These are phyloP conservation scores for Dipodomys spectabilis DNA, from an alignment of 2,113 vertebrate species.

Conservation along the genomic window DNA sequence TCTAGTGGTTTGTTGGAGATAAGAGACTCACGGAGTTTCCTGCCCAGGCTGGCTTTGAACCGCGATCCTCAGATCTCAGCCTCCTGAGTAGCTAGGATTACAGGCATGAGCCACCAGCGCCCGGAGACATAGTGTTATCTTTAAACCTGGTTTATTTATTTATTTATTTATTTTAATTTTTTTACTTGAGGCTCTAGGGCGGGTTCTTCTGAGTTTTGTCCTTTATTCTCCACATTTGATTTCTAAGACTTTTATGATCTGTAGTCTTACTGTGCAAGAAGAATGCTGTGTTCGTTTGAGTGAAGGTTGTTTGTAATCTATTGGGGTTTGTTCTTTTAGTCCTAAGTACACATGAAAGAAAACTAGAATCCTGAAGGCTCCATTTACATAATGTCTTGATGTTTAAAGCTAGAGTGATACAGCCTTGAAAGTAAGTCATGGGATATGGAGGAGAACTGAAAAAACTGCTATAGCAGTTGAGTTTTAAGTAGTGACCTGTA, in stretches of 20 bases:
- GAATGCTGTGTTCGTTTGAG: conserved; percentile 27
- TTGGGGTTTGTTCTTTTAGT: conserved; percentile 2
- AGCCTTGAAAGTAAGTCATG: conserved; percentile 12
- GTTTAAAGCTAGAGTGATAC: not conserved
- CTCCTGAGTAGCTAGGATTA: too few relatives aligned
- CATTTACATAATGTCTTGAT: not conserved
- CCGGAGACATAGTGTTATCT: not conserved
- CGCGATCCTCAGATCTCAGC: too few relatives aligned
- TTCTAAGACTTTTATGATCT: conserved; percentile 63
- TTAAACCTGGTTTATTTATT: conserved; percentile 29
- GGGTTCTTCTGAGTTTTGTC: conserved; percentile 35
- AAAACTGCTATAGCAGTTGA: not conserved
- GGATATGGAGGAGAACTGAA: not conserved
- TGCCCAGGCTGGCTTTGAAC: too few relatives aligned
- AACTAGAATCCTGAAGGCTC: not conserved
- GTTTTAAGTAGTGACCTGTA: not conserved
- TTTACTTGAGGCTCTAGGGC: conserved; percentile 42
- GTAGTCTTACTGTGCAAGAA: conserved; percentile 42
- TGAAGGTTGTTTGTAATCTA: conserved; percentile 8
- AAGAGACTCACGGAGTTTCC: too few relatives aligned
- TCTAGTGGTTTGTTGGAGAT: too few relatives aligned
- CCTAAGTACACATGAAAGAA: not conserved
- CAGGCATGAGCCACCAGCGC: too few relatives aligned
- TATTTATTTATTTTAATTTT: not conserved
- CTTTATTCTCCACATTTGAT: conserved; percentile 60